Percentiles rank a stretch among this genome's conserved stretches.
Conservation (phyloP, 2,797 vertebrate species). For the Margarornis squamiger region DNA sequence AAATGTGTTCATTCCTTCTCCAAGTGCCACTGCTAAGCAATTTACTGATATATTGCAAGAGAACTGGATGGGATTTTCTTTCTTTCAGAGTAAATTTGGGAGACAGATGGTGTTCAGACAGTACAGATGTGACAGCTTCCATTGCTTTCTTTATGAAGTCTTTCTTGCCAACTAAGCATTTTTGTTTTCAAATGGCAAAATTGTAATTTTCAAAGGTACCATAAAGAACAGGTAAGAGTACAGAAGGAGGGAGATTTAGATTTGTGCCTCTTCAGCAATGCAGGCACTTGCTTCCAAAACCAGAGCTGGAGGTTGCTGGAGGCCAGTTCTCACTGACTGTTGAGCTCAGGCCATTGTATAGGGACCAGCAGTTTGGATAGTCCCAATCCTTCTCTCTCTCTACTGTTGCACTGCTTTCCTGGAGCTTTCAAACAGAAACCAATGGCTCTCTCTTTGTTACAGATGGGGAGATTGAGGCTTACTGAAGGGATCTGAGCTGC, state of each 20-base stretch:
- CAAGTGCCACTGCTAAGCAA: constrained; percentile 47
- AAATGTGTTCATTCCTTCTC: constrained; percentile 61
- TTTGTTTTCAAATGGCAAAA: constrained; percentile 60
- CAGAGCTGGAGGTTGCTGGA: not conserved
- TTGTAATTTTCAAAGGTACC: not conserved
- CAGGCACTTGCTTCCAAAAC: not conserved
- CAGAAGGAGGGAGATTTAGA: not conserved
- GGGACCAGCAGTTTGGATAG: not conserved
- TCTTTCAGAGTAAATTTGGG: constrained; percentile 39
- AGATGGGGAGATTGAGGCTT: not conserved
- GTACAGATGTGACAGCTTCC: constrained; percentile 67
- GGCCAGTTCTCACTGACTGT: not conserved
- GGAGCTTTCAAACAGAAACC: not conserved
- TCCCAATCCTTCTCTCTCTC: not conserved
- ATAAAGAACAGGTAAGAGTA: not conserved
- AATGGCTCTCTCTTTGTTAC: not conserved
- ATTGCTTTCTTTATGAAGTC: constrained; percentile 42
- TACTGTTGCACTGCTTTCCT: not conserved
- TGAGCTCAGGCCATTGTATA: not conserved
- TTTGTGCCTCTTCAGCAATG: not conserved
- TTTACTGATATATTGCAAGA: constrained; percentile 48
- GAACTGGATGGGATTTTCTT: constrained; percentile 53
- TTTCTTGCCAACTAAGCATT: constrained; percentile 64
- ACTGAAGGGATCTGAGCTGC: not conserved
- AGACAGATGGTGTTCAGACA: constrained; percentile 70